A percentile compares a stretch with the other conserved stretches of the same genome.
Evolutionary conservation across 2,113 vertebrate genomes (phyloP).

Genomic region (Rhinogobius similis): DNA sequence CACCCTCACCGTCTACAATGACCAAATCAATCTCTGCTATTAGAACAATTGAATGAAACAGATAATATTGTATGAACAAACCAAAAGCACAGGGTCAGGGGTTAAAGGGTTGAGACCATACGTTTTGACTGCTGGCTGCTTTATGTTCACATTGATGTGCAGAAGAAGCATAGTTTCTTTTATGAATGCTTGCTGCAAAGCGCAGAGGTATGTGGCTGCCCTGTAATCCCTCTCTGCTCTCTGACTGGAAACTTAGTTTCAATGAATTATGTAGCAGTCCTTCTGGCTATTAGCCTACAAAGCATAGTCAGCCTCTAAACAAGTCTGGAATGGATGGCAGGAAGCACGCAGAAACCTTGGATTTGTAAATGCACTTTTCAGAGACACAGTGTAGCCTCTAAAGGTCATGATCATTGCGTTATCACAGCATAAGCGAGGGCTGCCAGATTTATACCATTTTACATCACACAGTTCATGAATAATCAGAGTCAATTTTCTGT

Average conservation of each 20-base stretch:
- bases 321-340: slow-evolving; percentile 32
- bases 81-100: slow-evolving; percentile 19
- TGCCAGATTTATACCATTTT: slow-evolving; percentile 37
- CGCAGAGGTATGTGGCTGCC: slow-evolving; percentile 27
- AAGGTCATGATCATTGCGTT: slow-evolving; percentile 30
- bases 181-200: slow-evolving; percentile 18
- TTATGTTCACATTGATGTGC: slow-evolving; percentile 2
- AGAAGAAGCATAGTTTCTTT: slow-evolving; percentile 10
- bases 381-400: slow-evolving; percentile 26
- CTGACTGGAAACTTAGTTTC: slow-evolving; percentile 34
- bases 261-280: slow-evolving; percentile 54
- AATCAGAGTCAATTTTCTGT: slow-evolving; percentile 18
- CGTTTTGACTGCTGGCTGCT: not conserved
- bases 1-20: slow-evolving; percentile 24
- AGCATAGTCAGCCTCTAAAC: slow-evolving; percentile 47
- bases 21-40: slow-evolving; percentile 46
- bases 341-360: slow-evolving; percentile 32
- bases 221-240: slow-evolving; percentile 31
- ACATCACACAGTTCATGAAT: slow-evolving; percentile 10
- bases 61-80: slow-evolving; percentile 25
- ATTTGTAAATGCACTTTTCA: slow-evolving; percentile 30
- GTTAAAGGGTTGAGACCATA: slow-evolving; percentile 16
- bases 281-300: slow-evolving; percentile 44
- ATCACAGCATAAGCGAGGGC: slow-evolving; percentile 16
- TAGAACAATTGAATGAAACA: slow-evolving; percentile 39